These are phyloP conservation scores for Corvus moneduloides DNA, from an alignment of 2,113 vertebrate species.

Conservation along the genomic window DNA sequence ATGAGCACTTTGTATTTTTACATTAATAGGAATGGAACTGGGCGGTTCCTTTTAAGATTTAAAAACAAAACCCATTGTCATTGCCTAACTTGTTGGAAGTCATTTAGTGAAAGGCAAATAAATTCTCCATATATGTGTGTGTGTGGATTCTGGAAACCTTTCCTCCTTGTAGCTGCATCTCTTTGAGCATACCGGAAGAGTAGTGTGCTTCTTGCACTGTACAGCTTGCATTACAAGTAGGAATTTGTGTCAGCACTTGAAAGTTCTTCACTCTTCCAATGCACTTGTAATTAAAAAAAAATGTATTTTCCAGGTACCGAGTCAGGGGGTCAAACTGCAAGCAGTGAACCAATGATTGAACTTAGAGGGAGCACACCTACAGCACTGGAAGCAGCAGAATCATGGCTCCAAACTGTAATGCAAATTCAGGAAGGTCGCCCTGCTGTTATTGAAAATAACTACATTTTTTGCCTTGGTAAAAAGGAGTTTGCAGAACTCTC, in stretches of 20 bases:
- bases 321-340: neutral
- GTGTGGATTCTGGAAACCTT: neutral
- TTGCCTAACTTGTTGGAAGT: neutral
- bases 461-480: slow-evolving; percentile 73
- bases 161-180: neutral
- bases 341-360: slow-evolving; percentile 45
- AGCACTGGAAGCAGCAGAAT: slow-evolving; percentile 63
- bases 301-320: neutral
- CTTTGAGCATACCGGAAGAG: neutral
- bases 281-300: neutral
- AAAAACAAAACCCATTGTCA: neutral
- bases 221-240: neutral
- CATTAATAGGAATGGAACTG: neutral
- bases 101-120: neutral
- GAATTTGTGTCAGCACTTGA: neutral
- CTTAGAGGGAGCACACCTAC: slow-evolving; percentile 31
- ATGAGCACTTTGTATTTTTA: neutral
- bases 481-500: slow-evolving; percentile 67
- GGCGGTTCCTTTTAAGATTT: neutral
- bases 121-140: neutral
- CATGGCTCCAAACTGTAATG: slow-evolving; percentile 64
- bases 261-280: neutral
- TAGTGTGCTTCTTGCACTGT: neutral
- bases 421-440: fast-evolving
- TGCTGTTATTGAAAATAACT: slow-evolving; percentile 75